Evolutionary conservation across 1,140 invertebrate genomes (phyloP).

Genomic region (Diabrotica undecimpunctata): DNA sequence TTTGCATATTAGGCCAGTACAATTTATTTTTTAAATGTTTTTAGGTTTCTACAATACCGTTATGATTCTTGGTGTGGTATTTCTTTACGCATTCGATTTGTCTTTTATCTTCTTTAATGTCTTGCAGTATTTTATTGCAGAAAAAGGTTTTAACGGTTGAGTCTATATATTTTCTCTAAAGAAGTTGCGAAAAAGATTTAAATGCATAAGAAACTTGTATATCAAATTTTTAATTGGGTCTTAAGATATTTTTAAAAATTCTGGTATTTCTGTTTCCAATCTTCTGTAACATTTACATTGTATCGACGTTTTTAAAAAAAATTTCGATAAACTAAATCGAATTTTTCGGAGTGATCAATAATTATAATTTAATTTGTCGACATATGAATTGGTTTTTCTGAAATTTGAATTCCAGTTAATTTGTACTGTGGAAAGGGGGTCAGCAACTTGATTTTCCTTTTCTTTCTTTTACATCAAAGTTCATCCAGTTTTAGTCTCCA

Average conservation of each 20-base stretch:
- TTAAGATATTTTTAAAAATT: not conserved
- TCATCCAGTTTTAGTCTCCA: no score
- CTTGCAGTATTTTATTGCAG: not conserved
- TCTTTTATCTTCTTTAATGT: conserved; percentile 11
- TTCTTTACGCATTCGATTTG: no score
- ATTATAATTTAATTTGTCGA: not conserved
- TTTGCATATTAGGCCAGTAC: no score
- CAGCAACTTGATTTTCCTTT: no score
- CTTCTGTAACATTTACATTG: not conserved
- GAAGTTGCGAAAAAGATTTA: not conserved
- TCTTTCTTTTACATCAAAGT: no score
- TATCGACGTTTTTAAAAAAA: not conserved
- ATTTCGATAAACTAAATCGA: not conserved
- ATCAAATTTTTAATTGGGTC: not conserved
- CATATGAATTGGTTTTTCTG: not conserved
- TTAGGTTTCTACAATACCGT: no score
- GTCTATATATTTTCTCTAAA: not conserved
- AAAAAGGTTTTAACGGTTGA: not conserved
- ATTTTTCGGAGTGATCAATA: not conserved
- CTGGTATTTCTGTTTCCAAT: not conserved
- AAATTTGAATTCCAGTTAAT: not conserved
- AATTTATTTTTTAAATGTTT: no score
- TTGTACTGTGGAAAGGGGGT: no score
- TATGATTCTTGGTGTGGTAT: no score
- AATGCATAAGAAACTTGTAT: not conserved